Conservation (phyloP, 2,888 invertebrate genomes). For the Rhingia rostrata region DNA sequence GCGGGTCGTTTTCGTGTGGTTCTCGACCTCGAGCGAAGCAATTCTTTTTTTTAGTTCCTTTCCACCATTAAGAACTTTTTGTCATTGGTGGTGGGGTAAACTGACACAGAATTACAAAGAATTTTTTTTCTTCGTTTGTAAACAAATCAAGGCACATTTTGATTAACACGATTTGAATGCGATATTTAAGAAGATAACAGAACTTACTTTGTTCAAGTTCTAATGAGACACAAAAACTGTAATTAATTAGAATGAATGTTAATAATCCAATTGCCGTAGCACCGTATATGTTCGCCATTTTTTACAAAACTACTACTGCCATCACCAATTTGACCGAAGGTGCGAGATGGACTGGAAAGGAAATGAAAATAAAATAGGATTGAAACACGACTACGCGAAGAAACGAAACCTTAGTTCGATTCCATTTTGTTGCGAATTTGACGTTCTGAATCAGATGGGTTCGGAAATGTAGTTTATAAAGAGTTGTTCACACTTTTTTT, state of each 20-base stretch:
- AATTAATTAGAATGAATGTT: conserved; percentile 75
- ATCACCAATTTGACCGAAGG: conserved; percentile 46
- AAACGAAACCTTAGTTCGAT: not conserved
- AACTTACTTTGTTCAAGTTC: conserved; percentile 77
- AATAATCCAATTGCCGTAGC: conserved; percentile 75
- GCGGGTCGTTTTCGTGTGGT: not conserved
- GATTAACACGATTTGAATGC: conserved; percentile 6
- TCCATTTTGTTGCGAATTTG: conserved; percentile 2
- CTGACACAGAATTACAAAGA: not conserved
- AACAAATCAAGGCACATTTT: conserved; percentile 39
- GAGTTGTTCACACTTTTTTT: not conserved
- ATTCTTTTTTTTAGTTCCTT: not conserved
- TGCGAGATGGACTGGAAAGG: conserved; percentile 35
- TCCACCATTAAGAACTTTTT: conserved; percentile 26
- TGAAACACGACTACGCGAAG: not conserved
- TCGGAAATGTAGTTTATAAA: not conserved
- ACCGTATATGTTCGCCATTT: conserved; percentile 78
- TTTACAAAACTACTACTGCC: conserved; percentile 74
- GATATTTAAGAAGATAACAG: not conserved
- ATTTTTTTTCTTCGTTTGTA: conserved; percentile 21
- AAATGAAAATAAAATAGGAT: conserved; percentile 13
- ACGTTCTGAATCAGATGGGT: not conserved
- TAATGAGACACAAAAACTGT: conserved; percentile 75
- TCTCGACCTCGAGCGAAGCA: not conserved
- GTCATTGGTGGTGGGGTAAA: conserved; percentile 6